These are phyloP conservation scores for Scomberomorus guttatus DNA, from an alignment of 2,797 vertebrate species.

Conservation along the genomic window DNA sequence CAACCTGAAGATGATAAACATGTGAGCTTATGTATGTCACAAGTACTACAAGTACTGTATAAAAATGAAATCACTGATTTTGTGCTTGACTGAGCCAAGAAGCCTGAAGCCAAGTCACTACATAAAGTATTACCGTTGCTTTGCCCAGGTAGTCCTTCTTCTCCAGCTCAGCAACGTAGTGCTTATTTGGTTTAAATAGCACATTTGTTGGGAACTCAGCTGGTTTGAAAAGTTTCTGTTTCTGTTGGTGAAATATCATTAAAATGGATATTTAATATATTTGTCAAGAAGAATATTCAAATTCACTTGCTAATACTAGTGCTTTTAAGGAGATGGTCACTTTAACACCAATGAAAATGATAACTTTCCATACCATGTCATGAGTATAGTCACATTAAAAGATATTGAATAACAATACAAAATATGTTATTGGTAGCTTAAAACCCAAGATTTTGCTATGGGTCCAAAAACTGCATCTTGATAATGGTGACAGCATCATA, in stretches of 20 bases:
- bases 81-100: background rate
- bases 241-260: conserved; percentile 82
- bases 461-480: background rate
- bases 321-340: background rate
- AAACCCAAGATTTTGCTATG: background rate
- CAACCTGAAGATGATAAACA: conserved; percentile 86
- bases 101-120: background rate
- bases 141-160: conserved; percentile 98
- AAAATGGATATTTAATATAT: background rate
- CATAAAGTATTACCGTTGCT: conserved; percentile 86
- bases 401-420: background rate
- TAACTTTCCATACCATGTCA: background rate
- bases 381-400: background rate
- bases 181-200: conserved; percentile 94
- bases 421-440: background rate
- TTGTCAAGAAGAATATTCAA: background rate
- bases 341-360: background rate
- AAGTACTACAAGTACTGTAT: background rate
- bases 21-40: background rate
- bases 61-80: background rate
- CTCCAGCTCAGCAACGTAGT: conserved; percentile 94
- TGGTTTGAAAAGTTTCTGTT: conserved; percentile 90
- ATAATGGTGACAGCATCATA: background rate
- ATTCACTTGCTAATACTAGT: background rate
- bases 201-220: conserved; percentile 86